phyloP scores from a whole-genome alignment of 2,888 invertebrate genomes.

The Microctonus aethiopoides region DNA sequence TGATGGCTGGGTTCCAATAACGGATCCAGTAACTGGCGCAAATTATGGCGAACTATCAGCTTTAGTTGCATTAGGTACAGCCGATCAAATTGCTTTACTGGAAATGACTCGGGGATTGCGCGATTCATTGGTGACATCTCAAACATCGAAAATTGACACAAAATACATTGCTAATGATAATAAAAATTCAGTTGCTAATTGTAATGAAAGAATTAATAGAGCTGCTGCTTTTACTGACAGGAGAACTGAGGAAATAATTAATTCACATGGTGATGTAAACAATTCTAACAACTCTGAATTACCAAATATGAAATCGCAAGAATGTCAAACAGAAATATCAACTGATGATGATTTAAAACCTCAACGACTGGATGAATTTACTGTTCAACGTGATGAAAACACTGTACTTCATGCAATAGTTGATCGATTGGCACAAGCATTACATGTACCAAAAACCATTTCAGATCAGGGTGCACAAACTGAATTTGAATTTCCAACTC shows the following conservation, averaged over 20 bases:
- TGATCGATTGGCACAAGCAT: slow-evolving; percentile 49
- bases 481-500: slow-evolving; percentile 35
- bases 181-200: neutral
- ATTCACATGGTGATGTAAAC: neutral
- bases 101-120: slow-evolving; percentile 65
- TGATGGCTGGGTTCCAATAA: slow-evolving; percentile 72
- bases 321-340: slow-evolving; percentile 58
- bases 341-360: slow-evolving; percentile 44
- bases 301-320: slow-evolving; percentile 47
- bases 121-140: slow-evolving; percentile 44
- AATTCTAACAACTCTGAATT: neutral
- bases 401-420: slow-evolving; percentile 50
- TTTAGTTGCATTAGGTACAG: slow-evolving; percentile 72
- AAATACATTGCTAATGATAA: slow-evolving; percentile 14
- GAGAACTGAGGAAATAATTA: neutral
- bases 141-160: slow-evolving; percentile 8
- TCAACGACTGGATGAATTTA: slow-evolving; percentile 37
- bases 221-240: neutral
- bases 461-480: slow-evolving; percentile 48
- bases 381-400: slow-evolving; percentile 34
- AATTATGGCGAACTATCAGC: slow-evolving; percentile 71
- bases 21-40: slow-evolving; percentile 65
- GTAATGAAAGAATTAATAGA: neutral
- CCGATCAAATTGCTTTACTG: slow-evolving; percentile 71
- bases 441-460: slow-evolving; percentile 48